Evolutionary conservation across 2,113 vertebrate species (phyloP).

Genomic region (Eclectus roratus): DNA sequence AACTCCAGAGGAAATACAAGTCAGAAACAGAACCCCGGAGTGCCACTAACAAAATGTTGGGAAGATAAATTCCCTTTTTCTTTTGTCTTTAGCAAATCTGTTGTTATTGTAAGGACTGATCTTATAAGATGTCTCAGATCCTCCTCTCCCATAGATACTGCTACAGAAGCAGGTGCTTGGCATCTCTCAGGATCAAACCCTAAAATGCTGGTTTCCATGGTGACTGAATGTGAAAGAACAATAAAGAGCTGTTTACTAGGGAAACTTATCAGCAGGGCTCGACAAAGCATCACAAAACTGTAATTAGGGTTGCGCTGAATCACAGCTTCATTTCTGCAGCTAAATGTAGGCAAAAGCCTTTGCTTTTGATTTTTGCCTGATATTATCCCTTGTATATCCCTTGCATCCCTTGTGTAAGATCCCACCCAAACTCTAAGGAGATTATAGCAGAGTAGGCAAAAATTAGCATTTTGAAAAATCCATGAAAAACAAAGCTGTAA

Average conservation of each 20-base stretch:
- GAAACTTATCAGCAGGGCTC: constrained; percentile 67
- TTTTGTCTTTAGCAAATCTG: neutral
- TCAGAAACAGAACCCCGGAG: neutral
- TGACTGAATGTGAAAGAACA: constrained; percentile 68
- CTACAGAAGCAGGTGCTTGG: constrained; percentile 58
- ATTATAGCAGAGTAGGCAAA: constrained; percentile 34
- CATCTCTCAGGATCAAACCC: constrained; percentile 59
- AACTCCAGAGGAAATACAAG: neutral
- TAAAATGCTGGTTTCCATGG: constrained; percentile 64
- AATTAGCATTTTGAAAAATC: constrained; percentile 49
- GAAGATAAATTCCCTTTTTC: constrained; percentile 3
- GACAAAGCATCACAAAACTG: constrained; percentile 57
- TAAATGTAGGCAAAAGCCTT: constrained; percentile 29
- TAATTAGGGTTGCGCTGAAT: constrained; percentile 59
- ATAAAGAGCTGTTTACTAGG: constrained; percentile 62
- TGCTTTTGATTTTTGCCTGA: constrained; percentile 46
- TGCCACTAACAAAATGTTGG: neutral
- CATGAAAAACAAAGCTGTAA: constrained; percentile 11
- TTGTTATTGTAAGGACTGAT: neutral
- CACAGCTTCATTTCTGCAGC: constrained; percentile 35
- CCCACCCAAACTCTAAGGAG: neutral
- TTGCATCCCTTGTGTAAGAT: neutral
- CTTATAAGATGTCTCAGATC: neutral
- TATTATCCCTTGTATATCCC: constrained; percentile 5
- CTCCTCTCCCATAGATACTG: constrained; percentile 10